Evolutionary conservation across 2,888 invertebrate species (phyloP), one percentile per base, ranked within the genome.

Genomic region (Hypolimnas misippus): DNA sequence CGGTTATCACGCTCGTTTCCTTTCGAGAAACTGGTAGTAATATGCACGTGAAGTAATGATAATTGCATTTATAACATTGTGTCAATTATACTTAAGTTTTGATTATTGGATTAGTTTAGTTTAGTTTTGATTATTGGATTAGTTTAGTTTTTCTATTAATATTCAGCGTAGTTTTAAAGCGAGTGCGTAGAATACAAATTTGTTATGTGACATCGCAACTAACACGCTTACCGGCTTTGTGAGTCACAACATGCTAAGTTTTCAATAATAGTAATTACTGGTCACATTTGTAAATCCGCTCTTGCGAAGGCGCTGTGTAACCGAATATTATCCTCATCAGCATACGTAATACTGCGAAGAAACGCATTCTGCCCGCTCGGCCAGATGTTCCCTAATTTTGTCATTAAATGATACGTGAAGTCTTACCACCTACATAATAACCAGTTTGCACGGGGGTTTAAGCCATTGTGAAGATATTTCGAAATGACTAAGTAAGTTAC

Each of bases 1-100:
- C 62, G 52, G 49, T 60, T 65, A 68, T 64, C 63, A 66, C 57
- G 46, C 61, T 65, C 63, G 63, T 63, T 73, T 68, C 65, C 70
- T 66, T 62, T 61, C 53, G 54, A 58, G 64, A 63, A 67, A 60
- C 65, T 64, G 14, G 68, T 65, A 57, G 57, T 63, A 57, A 66
- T 63, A 69, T 53, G 52, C 16, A 29, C 29, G 25, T 16, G 25
- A 21, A 38, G 14, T 16, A 14, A 38, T 54, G 53, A 60, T 25
- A 53, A 31, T 33, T 35, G 10, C 33, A 52, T 10, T 16, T 25
- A 10, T 38, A 40, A 16, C 17, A 33, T 44, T 42, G 44, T n/a
- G 5, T 10, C 40, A 40, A 17, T 52, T 3, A 33, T 21, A n/a
- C 10, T 33, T 29, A 46, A 25, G 16, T 46, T 53, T 46, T n/a